These are phyloP conservation scores for Propithecus deckenii DNA, from an alignment of 2,797 vertebrate genomes.

Conservation along the genomic window DNA sequence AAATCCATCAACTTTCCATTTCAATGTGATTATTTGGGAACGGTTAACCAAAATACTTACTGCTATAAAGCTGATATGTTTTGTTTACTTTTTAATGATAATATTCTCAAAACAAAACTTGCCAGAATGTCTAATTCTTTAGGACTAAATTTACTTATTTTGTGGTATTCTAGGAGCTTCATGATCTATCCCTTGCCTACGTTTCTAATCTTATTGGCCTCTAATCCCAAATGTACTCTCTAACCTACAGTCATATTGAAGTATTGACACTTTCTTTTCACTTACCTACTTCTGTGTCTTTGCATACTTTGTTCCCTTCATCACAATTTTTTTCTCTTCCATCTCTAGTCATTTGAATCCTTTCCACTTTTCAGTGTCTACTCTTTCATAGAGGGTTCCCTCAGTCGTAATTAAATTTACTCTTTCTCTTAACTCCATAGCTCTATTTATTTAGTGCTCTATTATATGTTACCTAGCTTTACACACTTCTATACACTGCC, in stretches of 20 bases:
- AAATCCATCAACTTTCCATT: neutral
- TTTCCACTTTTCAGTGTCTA: neutral
- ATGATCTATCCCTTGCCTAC: neutral
- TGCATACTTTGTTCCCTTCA: neutral
- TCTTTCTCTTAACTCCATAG: neutral
- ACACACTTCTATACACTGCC: neutral
- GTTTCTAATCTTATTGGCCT: neutral
- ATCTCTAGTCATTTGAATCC: neutral
- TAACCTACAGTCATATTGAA: neutral
- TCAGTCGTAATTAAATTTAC: neutral
- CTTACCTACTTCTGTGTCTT: neutral
- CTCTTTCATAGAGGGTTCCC: neutral
- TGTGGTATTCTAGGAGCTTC: neutral
- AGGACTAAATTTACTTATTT: neutral
- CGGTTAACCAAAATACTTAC: neutral
- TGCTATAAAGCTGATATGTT: neutral
- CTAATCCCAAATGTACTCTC: neutral
- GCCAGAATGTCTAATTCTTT: neutral
- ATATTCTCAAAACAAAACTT: constrained; percentile 23
- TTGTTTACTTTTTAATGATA: neutral
- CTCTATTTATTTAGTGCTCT: neutral
- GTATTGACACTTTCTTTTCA: neutral
- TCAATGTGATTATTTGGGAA: neutral
- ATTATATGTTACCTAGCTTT: neutral
- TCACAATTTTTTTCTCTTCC: neutral